These are phyloP conservation scores for Istiophorus platypterus DNA, from an alignment of 2,113 vertebrate genomes.

Conservation along the genomic window DNA sequence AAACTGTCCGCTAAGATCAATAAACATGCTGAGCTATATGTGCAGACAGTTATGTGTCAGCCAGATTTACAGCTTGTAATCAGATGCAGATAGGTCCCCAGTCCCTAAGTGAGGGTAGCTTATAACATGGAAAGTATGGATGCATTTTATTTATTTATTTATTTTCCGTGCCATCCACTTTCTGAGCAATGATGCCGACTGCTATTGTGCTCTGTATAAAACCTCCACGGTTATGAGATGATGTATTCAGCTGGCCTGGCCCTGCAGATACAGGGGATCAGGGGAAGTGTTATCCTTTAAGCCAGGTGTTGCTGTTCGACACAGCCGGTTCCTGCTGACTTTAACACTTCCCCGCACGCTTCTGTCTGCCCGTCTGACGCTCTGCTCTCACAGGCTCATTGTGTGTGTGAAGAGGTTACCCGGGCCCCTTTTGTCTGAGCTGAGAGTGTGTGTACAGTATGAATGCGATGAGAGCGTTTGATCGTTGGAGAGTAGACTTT, in stretches of 20 bases:
- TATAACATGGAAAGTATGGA: slow-evolving; percentile 62
- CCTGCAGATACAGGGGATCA: slow-evolving; percentile 57
- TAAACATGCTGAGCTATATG: slow-evolving; percentile 55
- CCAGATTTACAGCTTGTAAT: slow-evolving; percentile 70
- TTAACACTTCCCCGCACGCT: slow-evolving; percentile 64
- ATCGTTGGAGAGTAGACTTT: slow-evolving; percentile 37
- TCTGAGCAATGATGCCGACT: slow-evolving; percentile 45
- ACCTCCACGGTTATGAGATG: slow-evolving; percentile 54
- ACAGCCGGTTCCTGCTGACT: slow-evolving; percentile 73
- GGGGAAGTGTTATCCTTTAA: slow-evolving; percentile 76
- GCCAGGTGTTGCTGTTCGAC: slow-evolving; percentile 74
- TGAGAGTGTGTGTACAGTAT: slow-evolving; percentile 39
- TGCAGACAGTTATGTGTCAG: slow-evolving; percentile 20
- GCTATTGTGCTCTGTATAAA: too few species aligned
- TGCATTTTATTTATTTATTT: slow-evolving; percentile 21
- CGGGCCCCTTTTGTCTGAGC: slow-evolving; percentile 51
- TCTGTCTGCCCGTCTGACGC: slow-evolving; percentile 68
- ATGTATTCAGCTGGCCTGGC: slow-evolving; percentile 54
- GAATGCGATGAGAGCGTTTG: slow-evolving; percentile 41
- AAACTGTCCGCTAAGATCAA: slow-evolving; percentile 51
- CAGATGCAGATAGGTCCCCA: slow-evolving; percentile 64
- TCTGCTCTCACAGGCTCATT: slow-evolving; percentile 40
- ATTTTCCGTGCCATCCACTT: slow-evolving; percentile 29
- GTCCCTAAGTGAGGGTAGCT: slow-evolving; percentile 39
- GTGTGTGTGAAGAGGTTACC: slow-evolving; percentile 63